phyloP scores from a whole-genome alignment of 2,888 invertebrate genomes.

The Aphrophora alni region DNA sequence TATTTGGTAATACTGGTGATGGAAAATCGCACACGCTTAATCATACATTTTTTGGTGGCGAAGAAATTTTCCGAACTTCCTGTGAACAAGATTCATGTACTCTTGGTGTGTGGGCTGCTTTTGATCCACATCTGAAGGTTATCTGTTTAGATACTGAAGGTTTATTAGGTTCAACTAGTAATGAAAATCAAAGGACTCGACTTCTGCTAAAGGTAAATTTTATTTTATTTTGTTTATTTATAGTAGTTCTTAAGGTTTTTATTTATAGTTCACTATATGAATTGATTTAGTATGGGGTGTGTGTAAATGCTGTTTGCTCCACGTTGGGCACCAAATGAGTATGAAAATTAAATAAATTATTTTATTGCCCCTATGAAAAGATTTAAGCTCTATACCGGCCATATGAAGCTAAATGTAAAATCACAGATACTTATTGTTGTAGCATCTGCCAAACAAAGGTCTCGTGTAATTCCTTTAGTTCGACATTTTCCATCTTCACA shows the following conservation, averaged over 20 bases:
- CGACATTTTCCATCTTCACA: no score
- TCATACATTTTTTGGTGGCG: conserved; percentile 66
- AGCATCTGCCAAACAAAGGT: no score
- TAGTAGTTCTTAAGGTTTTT: not conserved
- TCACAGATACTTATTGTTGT: no score
- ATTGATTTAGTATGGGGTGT: no score
- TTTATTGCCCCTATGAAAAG: no score
- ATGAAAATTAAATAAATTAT: no score
- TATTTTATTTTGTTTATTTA: not conserved
- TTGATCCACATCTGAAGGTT: conserved; percentile 68
- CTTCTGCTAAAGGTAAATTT: conserved; percentile 69
- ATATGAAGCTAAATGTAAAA: no score
- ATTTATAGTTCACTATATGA: no score
- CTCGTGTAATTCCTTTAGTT: no score
- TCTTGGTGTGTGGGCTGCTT: conserved; percentile 79
- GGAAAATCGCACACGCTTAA: conserved; percentile 83
- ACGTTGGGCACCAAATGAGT: no score
- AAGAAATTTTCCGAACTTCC: conserved; percentile 69
- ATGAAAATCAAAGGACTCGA: conserved; percentile 69
- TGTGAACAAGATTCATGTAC: conserved; percentile 74
- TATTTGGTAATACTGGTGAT: conserved; percentile 85
- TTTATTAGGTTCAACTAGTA: conserved; percentile 67
- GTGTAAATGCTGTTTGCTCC: no score
- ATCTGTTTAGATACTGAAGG: conserved; percentile 83
- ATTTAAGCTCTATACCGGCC: no score